Conservation (phyloP, 2,797 vertebrate genomes). For the Nannoperca australis region DNA sequence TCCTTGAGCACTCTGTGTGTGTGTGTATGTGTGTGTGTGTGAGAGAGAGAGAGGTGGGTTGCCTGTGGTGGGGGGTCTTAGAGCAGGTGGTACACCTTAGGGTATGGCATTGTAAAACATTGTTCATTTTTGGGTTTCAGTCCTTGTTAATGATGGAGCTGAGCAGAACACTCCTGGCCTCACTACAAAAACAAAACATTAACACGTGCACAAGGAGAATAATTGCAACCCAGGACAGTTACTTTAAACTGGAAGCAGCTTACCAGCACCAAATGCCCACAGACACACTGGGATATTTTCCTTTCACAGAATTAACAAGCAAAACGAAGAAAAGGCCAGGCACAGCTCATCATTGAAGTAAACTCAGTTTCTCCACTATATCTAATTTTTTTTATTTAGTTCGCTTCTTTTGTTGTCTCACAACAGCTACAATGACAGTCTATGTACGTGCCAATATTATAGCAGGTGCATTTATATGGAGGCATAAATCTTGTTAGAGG, state of each 20-base stretch:
- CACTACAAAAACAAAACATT: background rate
- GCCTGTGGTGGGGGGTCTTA: conserved; percentile 34
- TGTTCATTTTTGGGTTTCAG: conserved; percentile 10
- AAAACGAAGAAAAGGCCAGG: conserved; percentile 1
- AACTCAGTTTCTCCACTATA: conserved; percentile 25
- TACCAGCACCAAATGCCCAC: conserved; percentile 6
- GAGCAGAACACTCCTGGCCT: conserved; percentile 27
- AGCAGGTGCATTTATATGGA: background rate
- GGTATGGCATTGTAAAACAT: conserved; percentile 34
- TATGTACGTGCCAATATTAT: background rate
- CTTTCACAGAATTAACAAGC: conserved; percentile 33
- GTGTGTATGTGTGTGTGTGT: conserved; percentile 30
- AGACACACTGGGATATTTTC: conserved; percentile 35
- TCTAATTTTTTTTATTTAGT: background rate
- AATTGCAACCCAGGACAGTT: conserved; percentile 24
- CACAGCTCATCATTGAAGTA: conserved; percentile 14
- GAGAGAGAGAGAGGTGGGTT: conserved; percentile 35
- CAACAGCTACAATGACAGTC: background rate
- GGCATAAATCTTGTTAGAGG: background rate
- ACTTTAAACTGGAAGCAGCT: conserved; percentile 33
- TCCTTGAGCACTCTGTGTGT: conserved; percentile 47
- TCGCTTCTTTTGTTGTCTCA: background rate
- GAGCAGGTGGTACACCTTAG: conserved; percentile 69
- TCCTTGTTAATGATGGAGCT: background rate
- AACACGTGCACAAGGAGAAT: conserved; percentile 14